Evolutionary conservation across 2,113 vertebrate genomes (phyloP).

Genomic region (Procavia capensis): DNA sequence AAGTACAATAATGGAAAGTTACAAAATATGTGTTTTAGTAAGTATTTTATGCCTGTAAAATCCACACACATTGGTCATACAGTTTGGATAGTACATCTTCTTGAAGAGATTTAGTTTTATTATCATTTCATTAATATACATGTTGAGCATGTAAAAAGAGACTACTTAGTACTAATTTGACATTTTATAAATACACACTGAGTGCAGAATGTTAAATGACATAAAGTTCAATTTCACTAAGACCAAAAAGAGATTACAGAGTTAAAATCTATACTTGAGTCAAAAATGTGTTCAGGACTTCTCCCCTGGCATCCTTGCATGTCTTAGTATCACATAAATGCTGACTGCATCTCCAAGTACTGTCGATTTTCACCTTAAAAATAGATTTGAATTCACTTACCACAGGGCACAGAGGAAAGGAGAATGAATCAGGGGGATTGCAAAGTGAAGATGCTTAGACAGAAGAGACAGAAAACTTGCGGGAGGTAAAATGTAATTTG

Average conservation of each 20-base stretch:
- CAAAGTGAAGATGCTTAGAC: slow-evolving; percentile 58
- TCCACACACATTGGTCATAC: background rate
- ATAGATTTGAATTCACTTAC: slow-evolving; percentile 72
- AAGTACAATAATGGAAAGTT: background rate
- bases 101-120: background rate
- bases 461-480: slow-evolving; percentile 69
- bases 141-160: slow-evolving; percentile 2
- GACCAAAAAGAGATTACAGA: slow-evolving; percentile 48
- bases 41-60: too few species aligned
- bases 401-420: slow-evolving; percentile 57
- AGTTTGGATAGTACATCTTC: background rate
- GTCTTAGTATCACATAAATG: slow-evolving; percentile 52
- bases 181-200: slow-evolving; percentile 42
- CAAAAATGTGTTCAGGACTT: slow-evolving; percentile 26
- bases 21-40: background rate
- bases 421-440: slow-evolving; percentile 58
- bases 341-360: slow-evolving; percentile 48
- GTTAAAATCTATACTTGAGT: slow-evolving; percentile 10
- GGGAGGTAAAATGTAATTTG: slow-evolving; percentile 77
- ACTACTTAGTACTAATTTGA: slow-evolving; percentile 21
- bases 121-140: background rate
- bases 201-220: slow-evolving; percentile 9
- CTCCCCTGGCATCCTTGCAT: background rate
- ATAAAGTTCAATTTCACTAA: slow-evolving; percentile 15
- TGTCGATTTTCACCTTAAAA: slow-evolving; percentile 70